phyloP scores from a whole-genome alignment of 2,888 invertebrate species.

The Globia sparganii region DNA sequence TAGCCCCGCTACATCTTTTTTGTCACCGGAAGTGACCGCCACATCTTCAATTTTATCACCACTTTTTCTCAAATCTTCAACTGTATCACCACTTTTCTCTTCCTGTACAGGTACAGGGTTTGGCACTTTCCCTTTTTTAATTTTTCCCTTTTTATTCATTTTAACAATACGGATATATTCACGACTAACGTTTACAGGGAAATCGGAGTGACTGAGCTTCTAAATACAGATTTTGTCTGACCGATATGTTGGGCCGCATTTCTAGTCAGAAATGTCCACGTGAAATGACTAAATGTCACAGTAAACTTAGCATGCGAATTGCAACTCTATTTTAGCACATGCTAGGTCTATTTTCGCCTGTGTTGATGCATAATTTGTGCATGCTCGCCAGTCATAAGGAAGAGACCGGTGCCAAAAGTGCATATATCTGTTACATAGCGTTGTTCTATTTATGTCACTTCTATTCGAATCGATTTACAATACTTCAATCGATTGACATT shows the following conservation, averaged over 20 bases:
- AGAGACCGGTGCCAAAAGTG: constrained; percentile 75
- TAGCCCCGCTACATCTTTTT: constrained; percentile 33
- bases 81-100: constrained; percentile 46
- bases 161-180: constrained; percentile 57
- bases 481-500: constrained; percentile 51
- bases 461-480: constrained; percentile 35
- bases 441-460: constrained; percentile 50
- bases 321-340: constrained; percentile 37
- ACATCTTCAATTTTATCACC: constrained; percentile 45
- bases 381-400: constrained; percentile 68
- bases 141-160: constrained; percentile 86
- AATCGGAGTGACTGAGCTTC: constrained; percentile 77
- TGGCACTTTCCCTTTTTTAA: constrained; percentile 80
- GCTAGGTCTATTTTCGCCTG: constrained; percentile 50
- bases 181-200: constrained; percentile 65
- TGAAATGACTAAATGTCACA: constrained; percentile 85
- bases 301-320: constrained; percentile 10
- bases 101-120: constrained; percentile 69
- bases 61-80: constrained; percentile 38
- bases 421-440: constrained; percentile 68
- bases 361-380: constrained; percentile 62
- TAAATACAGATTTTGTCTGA: constrained; percentile 84
- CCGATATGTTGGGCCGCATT: constrained; percentile 82
- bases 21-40: constrained; percentile 22
- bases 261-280: constrained; percentile 81